phyloP scores from a whole-genome alignment of 2,797 vertebrate genomes.

The Argyrosomus regius region DNA sequence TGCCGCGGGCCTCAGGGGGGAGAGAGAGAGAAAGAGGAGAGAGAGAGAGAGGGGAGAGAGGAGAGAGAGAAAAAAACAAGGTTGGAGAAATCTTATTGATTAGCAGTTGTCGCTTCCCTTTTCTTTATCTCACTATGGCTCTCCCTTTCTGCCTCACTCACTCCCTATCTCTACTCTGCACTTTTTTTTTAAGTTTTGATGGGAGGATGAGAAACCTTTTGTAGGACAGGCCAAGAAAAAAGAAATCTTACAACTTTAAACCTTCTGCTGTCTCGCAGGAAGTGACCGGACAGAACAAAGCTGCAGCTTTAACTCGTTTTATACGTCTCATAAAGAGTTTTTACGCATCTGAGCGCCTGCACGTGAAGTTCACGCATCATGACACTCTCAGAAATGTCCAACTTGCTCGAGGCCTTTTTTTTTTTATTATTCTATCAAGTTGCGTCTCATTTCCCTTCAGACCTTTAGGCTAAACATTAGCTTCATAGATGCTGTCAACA shows the following conservation, averaged over 20 bases:
- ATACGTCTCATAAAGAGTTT: conserved; percentile 5
- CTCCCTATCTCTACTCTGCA: conserved; percentile 51
- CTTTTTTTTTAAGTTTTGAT: conserved; percentile 61
- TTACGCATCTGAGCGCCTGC: conserved; percentile 3
- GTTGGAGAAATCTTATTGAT: conserved; percentile 84
- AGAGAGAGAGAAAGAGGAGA: background rate
- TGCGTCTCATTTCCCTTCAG: conserved; percentile 53
- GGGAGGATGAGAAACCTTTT: conserved; percentile 64
- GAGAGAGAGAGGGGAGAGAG: background rate
- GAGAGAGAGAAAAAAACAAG: conserved; percentile 54
- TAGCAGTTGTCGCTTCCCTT: conserved; percentile 80
- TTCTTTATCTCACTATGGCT: conserved; percentile 71
- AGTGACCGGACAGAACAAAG: conserved; percentile 48
- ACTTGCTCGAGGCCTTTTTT: conserved; percentile 43
- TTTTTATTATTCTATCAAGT: conserved; percentile 23
- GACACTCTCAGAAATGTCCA: conserved; percentile 26
- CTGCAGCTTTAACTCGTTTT: conserved; percentile 21
- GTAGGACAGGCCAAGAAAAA: conserved; percentile 64
- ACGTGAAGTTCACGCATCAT: conserved; percentile 40
- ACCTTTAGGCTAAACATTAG: conserved; percentile 56
- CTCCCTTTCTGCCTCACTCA: conserved; percentile 63
- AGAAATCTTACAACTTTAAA: conserved; percentile 59
- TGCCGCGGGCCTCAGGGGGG: conserved; percentile 72
- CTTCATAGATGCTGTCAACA: conserved; percentile 44
- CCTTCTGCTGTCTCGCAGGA: conserved; percentile 43